A percentile compares a stretch with the other conserved stretches of the same genome.
Evolutionary conservation across 2,797 vertebrate genomes (phyloP).

Genomic region (Dendrocincla tyrannina): DNA sequence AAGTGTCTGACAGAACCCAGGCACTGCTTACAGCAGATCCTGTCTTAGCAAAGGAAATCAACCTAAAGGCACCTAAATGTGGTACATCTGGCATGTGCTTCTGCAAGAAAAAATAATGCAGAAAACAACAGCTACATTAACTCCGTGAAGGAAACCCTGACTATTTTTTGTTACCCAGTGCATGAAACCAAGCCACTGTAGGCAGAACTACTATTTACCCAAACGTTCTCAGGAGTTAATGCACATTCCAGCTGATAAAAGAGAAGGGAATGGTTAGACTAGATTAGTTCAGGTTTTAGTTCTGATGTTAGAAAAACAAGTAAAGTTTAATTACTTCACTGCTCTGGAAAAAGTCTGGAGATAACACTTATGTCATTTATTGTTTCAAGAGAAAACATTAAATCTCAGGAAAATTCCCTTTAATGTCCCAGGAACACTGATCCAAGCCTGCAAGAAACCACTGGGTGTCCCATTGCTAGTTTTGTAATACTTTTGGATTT

Average conservation of each 20-base stretch:
- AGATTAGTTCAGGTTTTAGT: slow-evolving; percentile 63
- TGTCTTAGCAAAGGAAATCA: neutral
- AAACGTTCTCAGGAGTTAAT: slow-evolving; percentile 4
- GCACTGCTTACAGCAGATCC: neutral
- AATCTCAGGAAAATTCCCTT: slow-evolving; percentile 42
- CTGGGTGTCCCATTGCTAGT: neutral
- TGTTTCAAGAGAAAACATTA: slow-evolving; percentile 51
- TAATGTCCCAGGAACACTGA: slow-evolving; percentile 22
- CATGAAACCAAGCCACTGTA: neutral
- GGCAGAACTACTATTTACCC: slow-evolving; percentile 1
- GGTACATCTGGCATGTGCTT: rapidly evolving
- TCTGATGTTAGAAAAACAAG: slow-evolving; percentile 48
- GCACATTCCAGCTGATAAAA: slow-evolving; percentile 9
- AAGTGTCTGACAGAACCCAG: neutral
- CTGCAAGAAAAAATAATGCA: neutral
- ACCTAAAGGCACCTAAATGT: neutral
- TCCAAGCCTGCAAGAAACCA: slow-evolving; percentile 10
- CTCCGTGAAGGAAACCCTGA: neutral
- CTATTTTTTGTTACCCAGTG: neutral
- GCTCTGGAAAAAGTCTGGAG: slow-evolving; percentile 35
- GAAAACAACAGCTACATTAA: neutral
- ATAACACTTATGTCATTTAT: slow-evolving; percentile 47
- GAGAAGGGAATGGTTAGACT: slow-evolving; percentile 44
- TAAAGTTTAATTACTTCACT: slow-evolving; percentile 26
- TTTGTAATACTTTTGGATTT: slow-evolving; percentile 62